Evolutionary conservation across 1,140 invertebrate species (phyloP).

Genomic region (Acromyrmex charruanus): DNA sequence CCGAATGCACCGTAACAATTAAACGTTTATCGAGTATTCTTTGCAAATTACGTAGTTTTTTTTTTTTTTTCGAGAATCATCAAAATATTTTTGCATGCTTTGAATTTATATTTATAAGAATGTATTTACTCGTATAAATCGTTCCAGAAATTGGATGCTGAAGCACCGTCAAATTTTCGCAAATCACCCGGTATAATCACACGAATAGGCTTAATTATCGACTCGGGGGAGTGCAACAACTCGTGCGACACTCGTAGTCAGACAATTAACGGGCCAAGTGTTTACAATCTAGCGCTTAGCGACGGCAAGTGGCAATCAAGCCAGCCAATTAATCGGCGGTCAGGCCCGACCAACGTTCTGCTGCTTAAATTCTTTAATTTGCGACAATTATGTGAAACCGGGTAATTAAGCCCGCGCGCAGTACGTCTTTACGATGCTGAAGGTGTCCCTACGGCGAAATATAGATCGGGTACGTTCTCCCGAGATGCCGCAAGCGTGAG

Average conservation of each 20-base stretch:
- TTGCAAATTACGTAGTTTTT: background rate
- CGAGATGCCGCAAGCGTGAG: background rate
- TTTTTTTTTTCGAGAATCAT: background rate
- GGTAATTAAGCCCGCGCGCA: conserved; percentile 66
- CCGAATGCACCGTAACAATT: too few relatives aligned
- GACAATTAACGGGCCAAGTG: conserved; percentile 81
- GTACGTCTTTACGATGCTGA: background rate
- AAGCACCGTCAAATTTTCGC: background rate
- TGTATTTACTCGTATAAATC: background rate
- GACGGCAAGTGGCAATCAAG: conserved; percentile 81
- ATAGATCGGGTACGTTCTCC: background rate
- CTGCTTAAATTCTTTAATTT: conserved; percentile 74
- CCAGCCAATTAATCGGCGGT: conserved; percentile 78
- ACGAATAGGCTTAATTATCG: conserved; percentile 79
- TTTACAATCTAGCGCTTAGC: conserved; percentile 82
- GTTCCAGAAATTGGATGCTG: background rate
- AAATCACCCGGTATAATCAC: conserved; percentile 1
- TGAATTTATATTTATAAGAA: background rate
- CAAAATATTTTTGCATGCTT: background rate
- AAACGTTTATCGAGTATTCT: background rate
- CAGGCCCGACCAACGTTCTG: conserved; percentile 36
- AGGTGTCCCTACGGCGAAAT: conserved; percentile 29
- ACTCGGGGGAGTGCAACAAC: conserved; percentile 60
- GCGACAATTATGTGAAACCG: conserved; percentile 71
- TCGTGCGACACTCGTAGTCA: conserved; percentile 70